Evolutionary conservation across 2,888 invertebrate species (phyloP).

Genomic region (Bruchidius siliquastri): DNA sequence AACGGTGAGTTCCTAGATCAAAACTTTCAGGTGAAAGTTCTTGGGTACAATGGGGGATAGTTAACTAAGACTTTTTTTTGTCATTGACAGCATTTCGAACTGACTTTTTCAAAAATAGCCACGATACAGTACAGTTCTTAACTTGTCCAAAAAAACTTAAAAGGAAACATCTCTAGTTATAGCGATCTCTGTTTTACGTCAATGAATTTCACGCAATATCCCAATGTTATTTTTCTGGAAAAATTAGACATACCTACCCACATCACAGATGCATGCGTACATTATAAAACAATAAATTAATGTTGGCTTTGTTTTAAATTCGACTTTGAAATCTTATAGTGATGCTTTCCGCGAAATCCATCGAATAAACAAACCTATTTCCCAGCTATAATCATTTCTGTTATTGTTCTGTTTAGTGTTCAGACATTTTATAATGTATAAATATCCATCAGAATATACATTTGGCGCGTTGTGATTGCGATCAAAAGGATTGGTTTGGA

Average conservation of each 20-base stretch:
- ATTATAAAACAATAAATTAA: neutral
- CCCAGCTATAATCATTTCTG: neutral
- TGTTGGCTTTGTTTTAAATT: neutral
- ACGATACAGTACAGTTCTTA: no score
- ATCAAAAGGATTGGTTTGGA: neutral
- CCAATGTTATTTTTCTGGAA: neutral
- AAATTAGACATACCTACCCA: neutral
- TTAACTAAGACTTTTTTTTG: no score
- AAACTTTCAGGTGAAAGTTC: no score
- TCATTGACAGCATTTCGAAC: no score
- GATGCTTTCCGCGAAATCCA: neutral
- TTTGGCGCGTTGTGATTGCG: neutral
- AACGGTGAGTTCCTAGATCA: no score
- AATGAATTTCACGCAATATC: neutral
- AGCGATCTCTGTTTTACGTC: neutral
- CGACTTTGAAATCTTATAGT: neutral
- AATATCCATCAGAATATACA: conserved; percentile 7
- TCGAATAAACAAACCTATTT: conserved; percentile 1
- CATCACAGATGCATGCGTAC: neutral
- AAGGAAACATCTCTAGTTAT: no score
- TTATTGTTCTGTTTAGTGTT: conserved; percentile 30
- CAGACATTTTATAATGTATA: conserved; percentile 26
- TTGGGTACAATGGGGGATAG: no score
- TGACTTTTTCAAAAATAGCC: no score
- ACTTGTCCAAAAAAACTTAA: no score